Evolutionary conservation across 2,888 invertebrate genomes (phyloP).

Genomic region (Oegoconia quadripuncta): DNA sequence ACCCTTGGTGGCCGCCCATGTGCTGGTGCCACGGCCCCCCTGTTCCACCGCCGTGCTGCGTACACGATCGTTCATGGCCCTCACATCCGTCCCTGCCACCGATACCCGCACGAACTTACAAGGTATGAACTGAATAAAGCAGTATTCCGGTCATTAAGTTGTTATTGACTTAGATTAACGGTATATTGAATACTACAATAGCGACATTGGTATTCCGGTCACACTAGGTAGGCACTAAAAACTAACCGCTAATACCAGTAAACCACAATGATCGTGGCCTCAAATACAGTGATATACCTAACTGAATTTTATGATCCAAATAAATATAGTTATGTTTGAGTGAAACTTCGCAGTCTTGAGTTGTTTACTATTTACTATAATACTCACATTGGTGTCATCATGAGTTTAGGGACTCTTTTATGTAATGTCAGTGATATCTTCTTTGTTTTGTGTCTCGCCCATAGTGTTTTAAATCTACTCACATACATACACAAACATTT

Average conservation of each 20-base stretch:
- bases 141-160: conserved; percentile 5
- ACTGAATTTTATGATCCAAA: too few species aligned
- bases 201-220: conserved; percentile 13
- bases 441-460: too few species aligned
- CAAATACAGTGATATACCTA: background rate
- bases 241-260: conserved; percentile 2
- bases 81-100: conserved; percentile 69
- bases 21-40: conserved; percentile 72
- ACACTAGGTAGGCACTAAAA: background rate
- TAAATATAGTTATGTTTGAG: too few species aligned
- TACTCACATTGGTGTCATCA: too few species aligned
- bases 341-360: too few species aligned
- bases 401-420: too few species aligned
- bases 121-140: conserved; percentile 39
- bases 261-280: conserved; percentile 7
- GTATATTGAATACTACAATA: background rate
- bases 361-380: too few species aligned
- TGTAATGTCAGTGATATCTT: too few species aligned
- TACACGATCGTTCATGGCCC: conserved; percentile 72
- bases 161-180: conserved; percentile 3
- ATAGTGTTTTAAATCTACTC: too few species aligned
- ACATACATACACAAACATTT: too few species aligned
- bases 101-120: conserved; percentile 53
- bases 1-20: conserved; percentile 70
- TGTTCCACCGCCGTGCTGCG: conserved; percentile 65